Evolutionary conservation across 2,888 invertebrate species (phyloP).

Genomic region (Cryptocephalus moraei): DNA sequence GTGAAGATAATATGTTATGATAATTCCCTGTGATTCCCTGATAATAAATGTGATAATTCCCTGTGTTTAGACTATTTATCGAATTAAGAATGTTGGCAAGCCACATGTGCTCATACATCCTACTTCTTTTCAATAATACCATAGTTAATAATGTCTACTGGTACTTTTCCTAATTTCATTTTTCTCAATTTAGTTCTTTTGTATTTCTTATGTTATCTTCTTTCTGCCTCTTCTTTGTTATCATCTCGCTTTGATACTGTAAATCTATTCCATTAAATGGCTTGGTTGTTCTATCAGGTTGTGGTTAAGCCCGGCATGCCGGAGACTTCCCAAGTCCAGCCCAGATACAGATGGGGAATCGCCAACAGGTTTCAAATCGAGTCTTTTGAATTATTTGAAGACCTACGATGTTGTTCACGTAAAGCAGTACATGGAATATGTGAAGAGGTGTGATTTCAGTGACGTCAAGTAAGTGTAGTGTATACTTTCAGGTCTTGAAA

Average conservation of each 20-base stretch:
- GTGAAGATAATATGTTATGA: no score
- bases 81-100: no score
- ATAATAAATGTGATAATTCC: no score
- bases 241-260: no score
- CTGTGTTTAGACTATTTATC: no score
- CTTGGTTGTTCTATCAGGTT: conserved; percentile 43
- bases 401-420: conserved; percentile 62
- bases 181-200: neutral
- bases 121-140: no score
- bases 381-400: conserved; percentile 64
- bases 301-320: conserved; percentile 81
- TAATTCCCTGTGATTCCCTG: no score
- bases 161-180: no score
- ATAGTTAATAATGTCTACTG: no score
- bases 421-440: conserved; percentile 60
- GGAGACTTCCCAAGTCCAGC: conserved; percentile 47
- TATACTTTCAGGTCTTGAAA: neutral
- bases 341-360: conserved; percentile 61
- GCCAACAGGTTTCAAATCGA: conserved; percentile 70
- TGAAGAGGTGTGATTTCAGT: conserved; percentile 74
- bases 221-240: no score
- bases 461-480: conserved; percentile 52
- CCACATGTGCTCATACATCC: no score
- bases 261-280: neutral
- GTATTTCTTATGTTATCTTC: neutral